Evolutionary conservation across 2,888 invertebrate species (phyloP).

Genomic region (Troilus luridus): DNA sequence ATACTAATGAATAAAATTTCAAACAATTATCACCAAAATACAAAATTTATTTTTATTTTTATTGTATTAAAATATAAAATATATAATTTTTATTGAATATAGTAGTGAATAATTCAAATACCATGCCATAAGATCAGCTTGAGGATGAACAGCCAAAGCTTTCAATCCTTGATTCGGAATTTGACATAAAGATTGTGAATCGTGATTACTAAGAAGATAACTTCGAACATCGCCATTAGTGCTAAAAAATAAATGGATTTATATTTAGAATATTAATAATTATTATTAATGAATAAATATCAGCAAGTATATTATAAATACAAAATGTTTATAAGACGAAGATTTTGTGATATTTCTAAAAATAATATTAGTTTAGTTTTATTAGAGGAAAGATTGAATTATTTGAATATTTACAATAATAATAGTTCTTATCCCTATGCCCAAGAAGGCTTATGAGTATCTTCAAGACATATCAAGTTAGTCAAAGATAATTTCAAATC

Average conservation of each 20-base stretch:
- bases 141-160: constrained; percentile 86
- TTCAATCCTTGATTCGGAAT: constrained; percentile 83
- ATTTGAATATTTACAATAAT: too few relatives aligned
- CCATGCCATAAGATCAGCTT: constrained; percentile 88
- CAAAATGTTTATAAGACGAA: too few relatives aligned
- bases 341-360: neutral
- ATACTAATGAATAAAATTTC: neutral
- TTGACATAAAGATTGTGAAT: constrained; percentile 75
- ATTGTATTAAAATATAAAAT: too few relatives aligned
- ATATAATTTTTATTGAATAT: too few relatives aligned
- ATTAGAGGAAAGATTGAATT: neutral
- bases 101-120: constrained; percentile 69
- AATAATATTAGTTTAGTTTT: neutral
- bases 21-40: constrained; percentile 28
- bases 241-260: constrained; percentile 70
- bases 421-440: too few relatives aligned
- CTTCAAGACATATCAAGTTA: too few relatives aligned
- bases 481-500: neutral
- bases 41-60: neutral
- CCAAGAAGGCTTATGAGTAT: too few relatives aligned
- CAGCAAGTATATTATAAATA: neutral
- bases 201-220: constrained; percentile 78
- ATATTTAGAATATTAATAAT: neutral
- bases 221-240: constrained; percentile 82
- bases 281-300: neutral